Evolutionary conservation across 2,888 invertebrate genomes (phyloP), one percentile per base, ranked within the genome.

Genomic region (Phortica okadai): DNA sequence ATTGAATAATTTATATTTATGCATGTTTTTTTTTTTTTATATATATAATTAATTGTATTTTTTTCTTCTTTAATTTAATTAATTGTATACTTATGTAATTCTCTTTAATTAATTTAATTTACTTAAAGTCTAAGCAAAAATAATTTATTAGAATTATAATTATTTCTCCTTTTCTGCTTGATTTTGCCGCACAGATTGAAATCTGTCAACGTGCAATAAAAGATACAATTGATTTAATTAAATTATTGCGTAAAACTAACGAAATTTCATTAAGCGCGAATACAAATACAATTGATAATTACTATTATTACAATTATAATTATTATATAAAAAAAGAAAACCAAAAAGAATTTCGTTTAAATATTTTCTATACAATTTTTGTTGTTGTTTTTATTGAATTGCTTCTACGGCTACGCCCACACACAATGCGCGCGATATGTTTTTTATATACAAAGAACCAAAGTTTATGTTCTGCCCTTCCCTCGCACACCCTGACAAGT

Each of bases 11-110:
- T 74, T 58, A 56, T 74, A 74, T 67, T 73, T 58, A 58, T 56
- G n/a, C 14, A 73, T 56, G 56, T 50, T 74, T 56, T 74, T 64
- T 45, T 73, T 56, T 54, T 74, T 58, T 64, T 67, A 77, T 62
- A 69, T 70, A 75, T 74, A 74, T 74, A 67, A 25, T 54, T 64
- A 64, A 66, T 66, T 33, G 33, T 33, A 33, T 33, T 33, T 33
- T 33, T 33, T 33, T 33, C 1, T 33, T 33, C 4, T 33, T 84
- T 84, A 88, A 86, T 86, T 87, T 81, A 83, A 88, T 88, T 86
- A 88, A 86, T 87, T 88, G 88, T 86, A 86, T 86, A 86, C 88
- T 87, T 88, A 87, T 85, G 85, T 84, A 85, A 84, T 59, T 74
- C 75, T 73, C 76, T 59, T 79, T 77, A 33, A 50, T 78, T 76